These are phyloP conservation scores for Cosmia pyralina DNA, from an alignment of 2,888 invertebrate species.

Conservation along the genomic window DNA sequence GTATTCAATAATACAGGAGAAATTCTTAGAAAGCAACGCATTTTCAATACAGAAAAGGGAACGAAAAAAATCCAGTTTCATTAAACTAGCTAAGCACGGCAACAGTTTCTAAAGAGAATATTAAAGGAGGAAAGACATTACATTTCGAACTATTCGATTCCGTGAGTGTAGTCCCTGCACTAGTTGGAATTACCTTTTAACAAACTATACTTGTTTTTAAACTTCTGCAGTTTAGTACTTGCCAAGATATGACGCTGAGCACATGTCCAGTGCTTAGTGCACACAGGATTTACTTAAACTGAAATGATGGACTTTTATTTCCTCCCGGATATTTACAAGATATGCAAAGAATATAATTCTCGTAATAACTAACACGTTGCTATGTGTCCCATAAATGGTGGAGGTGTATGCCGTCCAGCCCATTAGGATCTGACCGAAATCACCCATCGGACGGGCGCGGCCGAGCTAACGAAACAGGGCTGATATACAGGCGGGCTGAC, in stretches of 20 bases:
- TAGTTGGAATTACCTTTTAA: conserved; percentile 27
- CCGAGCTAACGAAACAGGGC: conserved; percentile 6
- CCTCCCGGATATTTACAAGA: background rate
- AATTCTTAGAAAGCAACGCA: background rate
- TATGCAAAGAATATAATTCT: background rate
- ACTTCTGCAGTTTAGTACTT: conserved; percentile 23
- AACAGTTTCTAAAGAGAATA: conserved; percentile 23
- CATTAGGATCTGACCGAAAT: conserved; percentile 1
- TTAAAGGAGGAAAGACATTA: conserved; percentile 25
- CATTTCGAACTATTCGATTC: conserved; percentile 25
- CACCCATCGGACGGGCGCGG: background rate
- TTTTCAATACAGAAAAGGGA: background rate
- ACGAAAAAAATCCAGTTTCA: background rate
- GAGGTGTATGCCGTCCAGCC: background rate
- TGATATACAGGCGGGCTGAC: background rate
- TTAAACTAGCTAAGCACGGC: background rate
- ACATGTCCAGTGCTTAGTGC: background rate
- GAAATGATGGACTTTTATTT: background rate
- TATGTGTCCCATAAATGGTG: background rate
- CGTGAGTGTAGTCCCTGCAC: conserved; percentile 24
- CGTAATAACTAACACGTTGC: background rate
- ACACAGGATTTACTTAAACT: background rate
- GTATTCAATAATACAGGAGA: background rate
- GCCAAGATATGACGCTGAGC: background rate
- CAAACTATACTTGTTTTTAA: conserved; percentile 16